Evolutionary conservation across 2,113 vertebrate genomes (phyloP), one percentile per base, ranked within the genome.

Genomic region (Calypte anna): DNA sequence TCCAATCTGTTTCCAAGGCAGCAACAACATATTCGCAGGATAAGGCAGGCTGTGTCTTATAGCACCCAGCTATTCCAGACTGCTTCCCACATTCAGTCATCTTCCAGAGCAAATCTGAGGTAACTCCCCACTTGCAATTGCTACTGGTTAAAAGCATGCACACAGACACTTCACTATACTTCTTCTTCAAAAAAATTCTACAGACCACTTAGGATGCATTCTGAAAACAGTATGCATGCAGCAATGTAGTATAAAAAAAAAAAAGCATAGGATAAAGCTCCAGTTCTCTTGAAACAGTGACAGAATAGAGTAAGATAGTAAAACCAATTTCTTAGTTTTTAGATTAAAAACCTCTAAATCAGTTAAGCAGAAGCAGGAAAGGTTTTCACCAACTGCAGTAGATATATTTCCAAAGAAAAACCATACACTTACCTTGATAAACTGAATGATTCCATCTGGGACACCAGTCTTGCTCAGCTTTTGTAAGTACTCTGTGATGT

Each of bases 401-500:
- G 10, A 36, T 3, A 0, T 27, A 85, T 22, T 66, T 75, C 40
- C 27, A 55, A 23, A 9, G 7, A 5, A 17, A 18, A 17, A 6
- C 40, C n/a, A 63, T 57, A 8, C 21, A 40, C 95, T 90, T 82
- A 99, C 99, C 98, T 99, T 98, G 79, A 99, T 99, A 92, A 99
- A 99, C 96, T 99, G 99, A 66, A 99, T 94, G 43, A 99, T 99
- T 53, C 99, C 99, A 36, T 99, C 99, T 1, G 99, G 99, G 48
- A 99, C 98, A 23, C 99, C 99, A 1, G 99, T 99, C 93, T 99
- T 99, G 98, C 99, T 99, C 91, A 99, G 99, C 91, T 99, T 99
- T 95, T 99, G 98, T 59, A 99, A 97, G 79, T 99, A 99, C 90
- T 99, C 99, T 0, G 99, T 98, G 86, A 99, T 99, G 92, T 99